phyloP scores from a whole-genome alignment of 2,797 vertebrate genomes.

The Champsocephalus esox region DNA sequence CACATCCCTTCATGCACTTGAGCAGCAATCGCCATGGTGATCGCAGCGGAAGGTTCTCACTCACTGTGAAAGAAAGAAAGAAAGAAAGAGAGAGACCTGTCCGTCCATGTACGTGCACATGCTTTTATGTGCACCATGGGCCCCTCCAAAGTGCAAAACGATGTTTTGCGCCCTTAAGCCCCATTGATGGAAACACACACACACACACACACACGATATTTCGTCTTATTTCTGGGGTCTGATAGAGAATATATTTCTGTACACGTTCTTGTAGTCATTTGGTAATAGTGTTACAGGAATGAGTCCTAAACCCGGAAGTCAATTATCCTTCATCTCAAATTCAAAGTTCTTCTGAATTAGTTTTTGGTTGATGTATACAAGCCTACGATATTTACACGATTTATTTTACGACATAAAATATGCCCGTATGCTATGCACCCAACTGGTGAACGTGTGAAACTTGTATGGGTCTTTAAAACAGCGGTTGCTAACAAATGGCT shows the following conservation, averaged over 20 bases:
- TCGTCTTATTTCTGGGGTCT: too few species aligned
- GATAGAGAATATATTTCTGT: background rate
- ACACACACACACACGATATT: background rate
- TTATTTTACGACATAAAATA: too few species aligned
- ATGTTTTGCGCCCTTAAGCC: slow-evolving; percentile 47
- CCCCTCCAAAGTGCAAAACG: slow-evolving; percentile 62
- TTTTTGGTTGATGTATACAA: too few species aligned
- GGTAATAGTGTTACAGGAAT: background rate
- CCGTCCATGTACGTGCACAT: background rate
- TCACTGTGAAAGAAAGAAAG: background rate
- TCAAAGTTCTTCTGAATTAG: too few species aligned
- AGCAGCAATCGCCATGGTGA: slow-evolving; percentile 42
- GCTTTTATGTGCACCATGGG: slow-evolving; percentile 4
- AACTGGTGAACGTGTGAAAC: too few species aligned
- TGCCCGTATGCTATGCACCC: too few species aligned
- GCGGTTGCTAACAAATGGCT: too few species aligned
- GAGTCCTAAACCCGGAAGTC: too few species aligned
- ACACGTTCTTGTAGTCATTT: slow-evolving; percentile 2
- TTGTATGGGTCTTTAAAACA: too few species aligned
- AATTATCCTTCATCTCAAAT: too few species aligned
- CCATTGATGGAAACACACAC: slow-evolving; percentile 6
- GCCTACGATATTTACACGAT: too few species aligned
- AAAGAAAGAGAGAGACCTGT: background rate
- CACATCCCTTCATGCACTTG: slow-evolving; percentile 20
- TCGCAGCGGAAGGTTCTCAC: slow-evolving; percentile 29